These are phyloP conservation scores for Hiodon alosoides DNA, from an alignment of 2,113 vertebrate species.

Conservation along the genomic window DNA sequence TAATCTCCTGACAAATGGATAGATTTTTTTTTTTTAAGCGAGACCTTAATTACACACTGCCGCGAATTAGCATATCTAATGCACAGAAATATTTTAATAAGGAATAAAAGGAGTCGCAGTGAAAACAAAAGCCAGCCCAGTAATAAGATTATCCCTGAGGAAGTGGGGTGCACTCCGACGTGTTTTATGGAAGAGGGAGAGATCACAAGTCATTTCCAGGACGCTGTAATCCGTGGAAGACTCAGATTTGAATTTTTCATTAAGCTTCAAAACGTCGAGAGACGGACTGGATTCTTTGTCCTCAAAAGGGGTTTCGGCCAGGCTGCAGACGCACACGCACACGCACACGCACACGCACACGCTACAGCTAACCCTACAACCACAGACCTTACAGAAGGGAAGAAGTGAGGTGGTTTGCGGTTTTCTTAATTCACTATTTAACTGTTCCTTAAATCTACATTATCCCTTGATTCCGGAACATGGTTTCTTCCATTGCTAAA, in stretches of 20 bases:
- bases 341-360: too few relatives aligned
- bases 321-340: too few relatives aligned
- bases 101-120: constrained; percentile 56
- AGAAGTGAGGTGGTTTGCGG: too few relatives aligned
- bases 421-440: too few relatives aligned
- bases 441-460: too few relatives aligned
- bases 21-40: constrained; percentile 43
- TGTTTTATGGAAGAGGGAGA: constrained; percentile 56
- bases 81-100: constrained; percentile 64
- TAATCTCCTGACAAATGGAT: constrained; percentile 64
- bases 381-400: too few relatives aligned
- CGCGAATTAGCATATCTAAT: constrained; percentile 65
- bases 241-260: constrained; percentile 64
- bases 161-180: constrained; percentile 52
- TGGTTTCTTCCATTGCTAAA: constrained; percentile 43
- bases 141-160: constrained; percentile 66
- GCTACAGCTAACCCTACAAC: too few relatives aligned
- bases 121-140: constrained; percentile 64
- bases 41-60: constrained; percentile 62
- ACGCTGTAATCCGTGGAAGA: constrained; percentile 58
- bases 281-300: constrained; percentile 40
- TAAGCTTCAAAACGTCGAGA: constrained; percentile 50
- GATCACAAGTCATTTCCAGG: constrained; percentile 62
- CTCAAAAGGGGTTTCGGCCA: neutral
- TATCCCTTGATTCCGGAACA: neutral